A percentile compares a stretch with the other conserved stretches of the same genome.
phyloP scores from a whole-genome alignment of 2,888 invertebrate genomes.

The Lamellibrachia columna region DNA sequence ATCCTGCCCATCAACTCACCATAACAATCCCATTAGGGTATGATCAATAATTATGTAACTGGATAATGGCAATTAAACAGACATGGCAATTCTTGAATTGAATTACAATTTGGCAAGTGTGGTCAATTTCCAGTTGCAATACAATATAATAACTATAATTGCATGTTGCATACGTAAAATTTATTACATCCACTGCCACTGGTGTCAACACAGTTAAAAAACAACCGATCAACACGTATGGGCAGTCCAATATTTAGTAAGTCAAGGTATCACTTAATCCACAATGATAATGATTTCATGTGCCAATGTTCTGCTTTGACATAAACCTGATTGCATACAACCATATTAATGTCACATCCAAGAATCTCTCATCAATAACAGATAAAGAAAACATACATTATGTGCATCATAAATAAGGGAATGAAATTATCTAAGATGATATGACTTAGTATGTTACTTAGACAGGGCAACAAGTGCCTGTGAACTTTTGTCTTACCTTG shows the following conservation, averaged over 20 bases:
- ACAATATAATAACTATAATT: conserved; percentile 19
- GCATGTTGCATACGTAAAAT: background rate
- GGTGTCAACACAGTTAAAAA: background rate
- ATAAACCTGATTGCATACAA: background rate
- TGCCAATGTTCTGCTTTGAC: background rate
- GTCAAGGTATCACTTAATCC: background rate
- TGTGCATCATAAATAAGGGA: background rate
- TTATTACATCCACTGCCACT: background rate
- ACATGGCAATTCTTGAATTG: background rate
- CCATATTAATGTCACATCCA: background rate
- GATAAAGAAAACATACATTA: too few relatives aligned
- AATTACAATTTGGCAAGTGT: background rate
- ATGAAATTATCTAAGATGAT: background rate
- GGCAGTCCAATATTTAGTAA: background rate
- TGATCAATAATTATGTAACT: background rate
- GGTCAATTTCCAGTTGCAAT: background rate
- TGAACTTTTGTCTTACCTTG: conserved; percentile 67
- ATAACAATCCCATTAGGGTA: background rate
- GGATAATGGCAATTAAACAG: background rate
- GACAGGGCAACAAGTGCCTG: background rate
- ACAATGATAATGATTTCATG: background rate
- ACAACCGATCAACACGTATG: background rate
- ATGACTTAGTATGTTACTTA: background rate
- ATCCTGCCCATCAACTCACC: background rate
- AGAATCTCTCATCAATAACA: background rate